These are phyloP conservation scores for Aphodius granarius DNA, from an alignment of 2,888 invertebrate species.

Conservation along the genomic window DNA sequence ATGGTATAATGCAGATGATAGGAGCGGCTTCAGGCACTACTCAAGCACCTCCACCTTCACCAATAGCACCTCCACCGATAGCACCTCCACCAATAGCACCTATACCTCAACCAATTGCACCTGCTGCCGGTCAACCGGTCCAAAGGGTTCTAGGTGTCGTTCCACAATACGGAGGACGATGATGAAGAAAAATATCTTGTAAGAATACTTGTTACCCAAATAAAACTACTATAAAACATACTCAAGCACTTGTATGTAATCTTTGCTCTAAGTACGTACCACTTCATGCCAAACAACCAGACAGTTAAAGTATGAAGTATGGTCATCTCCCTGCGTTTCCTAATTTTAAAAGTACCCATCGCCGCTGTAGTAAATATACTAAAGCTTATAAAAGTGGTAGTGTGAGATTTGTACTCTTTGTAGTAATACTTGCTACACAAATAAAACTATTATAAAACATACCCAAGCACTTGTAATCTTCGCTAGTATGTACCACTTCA, in stretches of 20 bases:
- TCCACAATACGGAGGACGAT: no score
- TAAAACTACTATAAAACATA: slow-evolving; percentile 12
- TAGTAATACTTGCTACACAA: no score
- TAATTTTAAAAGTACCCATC: slow-evolving; percentile 11
- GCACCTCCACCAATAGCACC: no score
- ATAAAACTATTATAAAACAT: slow-evolving; percentile 4
- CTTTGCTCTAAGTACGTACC: slow-evolving; percentile 23
- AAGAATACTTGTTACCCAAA: background rate
- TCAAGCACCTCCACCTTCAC: no score
- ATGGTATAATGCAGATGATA: no score
- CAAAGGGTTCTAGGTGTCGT: no score
- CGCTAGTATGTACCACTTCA: slow-evolving; percentile 23
- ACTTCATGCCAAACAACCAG: slow-evolving; percentile 18
- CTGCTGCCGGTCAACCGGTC: no score
- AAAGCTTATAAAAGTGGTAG: slow-evolving; percentile 12
- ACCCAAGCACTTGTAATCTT: slow-evolving; percentile 28
- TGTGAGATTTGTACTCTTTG: background rate
- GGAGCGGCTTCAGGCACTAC: no score
- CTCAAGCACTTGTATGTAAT: slow-evolving; percentile 27
- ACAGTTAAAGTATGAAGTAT: slow-evolving; percentile 16
- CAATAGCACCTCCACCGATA: no score
- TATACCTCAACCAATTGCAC: no score
- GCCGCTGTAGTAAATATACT: slow-evolving; percentile 15
- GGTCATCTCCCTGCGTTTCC: slow-evolving; percentile 4
- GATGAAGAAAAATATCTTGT: no score